phyloP scores from a whole-genome alignment of 2,888 invertebrate genomes.

The Ectobius pallidus region DNA sequence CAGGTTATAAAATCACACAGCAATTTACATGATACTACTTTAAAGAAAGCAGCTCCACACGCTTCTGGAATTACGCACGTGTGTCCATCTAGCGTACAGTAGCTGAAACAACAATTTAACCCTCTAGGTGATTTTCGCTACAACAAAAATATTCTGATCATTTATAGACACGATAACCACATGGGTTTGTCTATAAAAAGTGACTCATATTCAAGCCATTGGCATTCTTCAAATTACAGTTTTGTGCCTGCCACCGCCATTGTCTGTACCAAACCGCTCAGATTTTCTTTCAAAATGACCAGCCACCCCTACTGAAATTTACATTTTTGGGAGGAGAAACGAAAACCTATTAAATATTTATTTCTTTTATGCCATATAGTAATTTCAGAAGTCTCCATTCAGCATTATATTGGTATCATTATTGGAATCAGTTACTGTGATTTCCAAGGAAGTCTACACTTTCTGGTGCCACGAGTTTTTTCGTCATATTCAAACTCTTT shows the following conservation, averaged over 20 bases:
- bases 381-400: too few species aligned
- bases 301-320: too few species aligned
- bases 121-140: constrained; percentile 6
- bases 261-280: too few species aligned
- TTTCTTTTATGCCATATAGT: too few species aligned
- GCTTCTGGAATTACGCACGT: constrained; percentile 16
- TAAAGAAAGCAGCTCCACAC: constrained; percentile 22
- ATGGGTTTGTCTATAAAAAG: background rate
- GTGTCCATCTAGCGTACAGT: constrained; percentile 11
- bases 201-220: constrained; percentile 24
- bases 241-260: background rate
- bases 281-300: too few species aligned
- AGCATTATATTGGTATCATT: too few species aligned
- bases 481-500: too few species aligned
- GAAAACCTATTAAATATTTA: too few species aligned
- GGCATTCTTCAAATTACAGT: constrained; percentile 5
- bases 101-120: background rate
- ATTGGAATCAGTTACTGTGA: too few species aligned
- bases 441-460: too few species aligned
- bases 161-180: constrained; percentile 1
- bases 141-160: background rate
- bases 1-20: constrained; percentile 15
- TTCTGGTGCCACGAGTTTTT: too few species aligned
- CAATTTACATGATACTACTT: constrained; percentile 15
- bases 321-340: too few species aligned